A percentile compares a stretch with the other conserved stretches of the same genome.
Conservation (phyloP, 2,888 invertebrate species). For the Caenorhabditis plicata region DNA sequence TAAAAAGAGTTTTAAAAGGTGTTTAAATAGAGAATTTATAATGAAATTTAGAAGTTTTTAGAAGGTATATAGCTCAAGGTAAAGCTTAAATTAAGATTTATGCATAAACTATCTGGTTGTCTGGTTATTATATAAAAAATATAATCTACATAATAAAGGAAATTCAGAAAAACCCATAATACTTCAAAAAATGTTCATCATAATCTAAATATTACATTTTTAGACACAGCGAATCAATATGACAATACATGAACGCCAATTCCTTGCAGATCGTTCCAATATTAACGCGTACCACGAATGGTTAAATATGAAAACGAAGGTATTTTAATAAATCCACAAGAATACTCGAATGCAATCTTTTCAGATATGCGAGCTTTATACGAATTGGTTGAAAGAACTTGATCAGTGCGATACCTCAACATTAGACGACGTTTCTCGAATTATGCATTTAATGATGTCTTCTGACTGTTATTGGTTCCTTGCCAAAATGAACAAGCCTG, state of each 20-base stretch:
- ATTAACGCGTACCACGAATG: background rate
- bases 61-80: too few species aligned
- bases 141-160: too few species aligned
- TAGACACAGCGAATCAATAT: constrained; percentile 1
- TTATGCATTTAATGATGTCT: constrained; percentile 5
- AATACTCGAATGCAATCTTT: background rate
- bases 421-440: constrained; percentile 2
- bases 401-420: background rate
- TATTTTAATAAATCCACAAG: background rate
- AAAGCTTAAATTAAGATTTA: too few species aligned
- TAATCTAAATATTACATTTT: background rate
- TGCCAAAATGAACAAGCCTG: constrained; percentile 2
- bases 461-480: constrained; percentile 7
- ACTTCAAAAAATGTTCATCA: background rate
- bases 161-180: too few species aligned
- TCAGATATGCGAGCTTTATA: constrained; percentile 4
- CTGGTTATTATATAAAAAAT: too few species aligned
- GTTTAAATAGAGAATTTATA: too few species aligned
- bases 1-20: too few species aligned
- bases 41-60: too few species aligned
- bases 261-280: background rate
- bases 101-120: too few species aligned
- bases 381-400: constrained; percentile 1
- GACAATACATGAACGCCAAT: background rate
- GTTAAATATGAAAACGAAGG: constrained; percentile 2